phyloP scores from a whole-genome alignment of 2,797 vertebrate genomes.

The Esox lucius region DNA sequence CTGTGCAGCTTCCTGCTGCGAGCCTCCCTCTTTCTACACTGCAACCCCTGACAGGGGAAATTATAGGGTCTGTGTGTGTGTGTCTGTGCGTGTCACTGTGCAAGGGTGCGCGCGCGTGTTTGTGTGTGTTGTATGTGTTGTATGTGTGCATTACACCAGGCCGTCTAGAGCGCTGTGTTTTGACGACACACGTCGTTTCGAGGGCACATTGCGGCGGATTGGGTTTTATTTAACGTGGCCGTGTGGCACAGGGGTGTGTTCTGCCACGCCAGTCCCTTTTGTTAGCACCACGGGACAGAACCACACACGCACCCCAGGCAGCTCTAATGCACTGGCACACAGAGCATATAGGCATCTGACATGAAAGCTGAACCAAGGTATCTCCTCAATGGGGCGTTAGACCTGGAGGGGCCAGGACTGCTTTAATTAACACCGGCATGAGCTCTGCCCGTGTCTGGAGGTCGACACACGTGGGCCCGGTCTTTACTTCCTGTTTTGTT shows the following conservation, averaged over 20 bases:
- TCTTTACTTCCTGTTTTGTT: too few species aligned
- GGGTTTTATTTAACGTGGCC: constrained; percentile 56
- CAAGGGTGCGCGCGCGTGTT: background rate
- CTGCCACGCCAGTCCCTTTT: constrained; percentile 44
- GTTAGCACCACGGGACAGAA: constrained; percentile 37
- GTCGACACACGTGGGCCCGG: too few species aligned
- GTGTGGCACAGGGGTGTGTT: constrained; percentile 34
- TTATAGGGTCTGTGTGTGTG: constrained; percentile 54
- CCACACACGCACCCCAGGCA: constrained; percentile 17
- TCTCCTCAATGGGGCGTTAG: too few species aligned
- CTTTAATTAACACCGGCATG: too few species aligned
- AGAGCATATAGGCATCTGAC: too few species aligned
- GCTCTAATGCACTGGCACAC: background rate
- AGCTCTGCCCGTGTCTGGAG: too few species aligned
- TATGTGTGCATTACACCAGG: constrained; percentile 52
- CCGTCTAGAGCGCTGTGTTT: constrained; percentile 47
- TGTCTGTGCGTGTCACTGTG: constrained; percentile 8
- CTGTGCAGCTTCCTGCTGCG: constrained; percentile 68
- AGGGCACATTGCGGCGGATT: constrained; percentile 51
- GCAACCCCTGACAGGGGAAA: constrained; percentile 61
- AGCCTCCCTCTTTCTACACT: constrained; percentile 64
- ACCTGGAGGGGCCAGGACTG: too few species aligned
- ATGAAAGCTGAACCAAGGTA: background rate
- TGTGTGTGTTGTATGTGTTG: constrained; percentile 23
- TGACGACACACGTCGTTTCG: constrained; percentile 50